Evolutionary conservation across 2,797 vertebrate species (phyloP).

Genomic region (Anolis apletophallus): DNA sequence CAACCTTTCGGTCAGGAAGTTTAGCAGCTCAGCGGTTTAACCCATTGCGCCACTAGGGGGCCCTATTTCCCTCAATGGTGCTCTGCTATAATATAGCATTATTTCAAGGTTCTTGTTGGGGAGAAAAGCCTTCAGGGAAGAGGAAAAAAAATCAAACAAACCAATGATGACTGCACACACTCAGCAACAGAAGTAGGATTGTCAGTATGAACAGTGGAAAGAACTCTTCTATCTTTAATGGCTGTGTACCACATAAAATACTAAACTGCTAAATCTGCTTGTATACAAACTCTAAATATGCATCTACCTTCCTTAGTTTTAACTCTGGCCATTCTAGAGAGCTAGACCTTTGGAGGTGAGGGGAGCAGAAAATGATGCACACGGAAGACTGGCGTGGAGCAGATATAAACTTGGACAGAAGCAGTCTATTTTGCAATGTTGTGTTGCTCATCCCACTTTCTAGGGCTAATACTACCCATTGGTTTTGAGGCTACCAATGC

Average conservation of each 20-base stretch:
- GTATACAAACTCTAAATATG: no score
- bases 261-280: no score
- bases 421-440: neutral
- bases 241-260: no score
- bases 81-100: neutral
- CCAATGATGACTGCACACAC: neutral
- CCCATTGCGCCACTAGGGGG: no score
- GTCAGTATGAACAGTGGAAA: no score
- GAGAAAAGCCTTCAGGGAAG: no score
- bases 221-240: no score
- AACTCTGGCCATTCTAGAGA: neutral
- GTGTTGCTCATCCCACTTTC: neutral
- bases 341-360: neutral
- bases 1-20: no score
- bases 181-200: neutral
- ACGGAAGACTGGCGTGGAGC: neutral
- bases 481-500: neutral
- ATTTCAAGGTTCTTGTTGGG: neutral
- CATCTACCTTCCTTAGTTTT: no score
- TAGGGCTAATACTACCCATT: neutral
- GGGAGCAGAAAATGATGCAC: neutral
- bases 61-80: neutral
- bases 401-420: neutral
- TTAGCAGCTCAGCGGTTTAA: no score
- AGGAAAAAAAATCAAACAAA: no score